A percentile compares a stretch with the other conserved stretches of the same genome.
Conservation (phyloP, 92 coral and sea anemone genomes). For the Pocillopora grandis region DNA sequence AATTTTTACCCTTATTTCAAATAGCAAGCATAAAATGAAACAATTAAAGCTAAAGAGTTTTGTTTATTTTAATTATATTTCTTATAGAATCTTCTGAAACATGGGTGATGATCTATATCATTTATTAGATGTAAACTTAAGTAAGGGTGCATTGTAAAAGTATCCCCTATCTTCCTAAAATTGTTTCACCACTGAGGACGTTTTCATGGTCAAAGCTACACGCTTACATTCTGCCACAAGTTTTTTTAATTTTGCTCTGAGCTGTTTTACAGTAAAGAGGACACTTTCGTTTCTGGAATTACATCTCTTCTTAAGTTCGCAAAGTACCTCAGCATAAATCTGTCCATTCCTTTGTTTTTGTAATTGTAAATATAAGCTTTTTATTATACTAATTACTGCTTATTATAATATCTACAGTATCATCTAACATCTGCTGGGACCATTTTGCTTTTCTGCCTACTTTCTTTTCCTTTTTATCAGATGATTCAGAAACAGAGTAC, state of each 20-base stretch:
- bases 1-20: too few relatives aligned
- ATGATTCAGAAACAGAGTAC: slow-evolving; percentile 14
- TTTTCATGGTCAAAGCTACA: too few relatives aligned
- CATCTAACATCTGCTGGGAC: slow-evolving; percentile 52
- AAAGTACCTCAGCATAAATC: slow-evolving; percentile 45
- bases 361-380: slow-evolving; percentile 61
- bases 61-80: too few relatives aligned
- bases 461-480: slow-evolving; percentile 38
- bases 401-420: slow-evolving; percentile 43
- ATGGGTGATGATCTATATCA: too few relatives aligned
- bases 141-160: too few relatives aligned
- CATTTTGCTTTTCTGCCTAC: slow-evolving; percentile 60
- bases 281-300: slow-evolving; percentile 41
- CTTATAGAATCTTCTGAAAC: too few relatives aligned
- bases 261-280: slow-evolving; percentile 42
- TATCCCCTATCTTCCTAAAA: too few relatives aligned
- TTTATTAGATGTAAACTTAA: too few relatives aligned
- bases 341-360: slow-evolving; percentile 51
- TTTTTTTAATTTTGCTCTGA: slow-evolving; percentile 47
- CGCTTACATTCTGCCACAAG: slow-evolving; percentile 23
- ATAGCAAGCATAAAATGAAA: too few relatives aligned
- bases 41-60: too few relatives aligned
- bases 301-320: slow-evolving; percentile 42
- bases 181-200: too few relatives aligned
- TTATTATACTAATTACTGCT: slow-evolving; percentile 53